phyloP scores from a whole-genome alignment of 2,888 invertebrate genomes.

The Clitarchus hookeri region DNA sequence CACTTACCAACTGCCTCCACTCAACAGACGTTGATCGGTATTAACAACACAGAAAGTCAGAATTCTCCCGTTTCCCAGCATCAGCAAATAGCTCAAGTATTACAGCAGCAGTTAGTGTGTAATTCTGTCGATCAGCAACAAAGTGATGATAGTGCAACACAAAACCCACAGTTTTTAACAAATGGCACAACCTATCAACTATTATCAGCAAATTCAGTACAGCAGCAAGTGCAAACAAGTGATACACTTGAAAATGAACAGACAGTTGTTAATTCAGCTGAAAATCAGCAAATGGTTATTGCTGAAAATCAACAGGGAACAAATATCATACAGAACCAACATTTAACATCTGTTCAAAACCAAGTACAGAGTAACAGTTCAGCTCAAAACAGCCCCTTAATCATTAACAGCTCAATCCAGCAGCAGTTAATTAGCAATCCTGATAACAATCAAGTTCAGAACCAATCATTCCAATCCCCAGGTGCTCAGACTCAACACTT shows the following conservation, averaged over 20 bases:
- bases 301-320: neutral
- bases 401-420: neutral
- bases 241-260: neutral
- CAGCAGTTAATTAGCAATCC: neutral
- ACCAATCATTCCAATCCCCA: neutral
- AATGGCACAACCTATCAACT: neutral
- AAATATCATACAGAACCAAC: neutral
- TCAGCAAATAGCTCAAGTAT: neutral
- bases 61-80: neutral
- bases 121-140: neutral
- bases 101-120: neutral
- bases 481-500: neutral
- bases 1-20: neutral
- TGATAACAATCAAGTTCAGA: neutral
- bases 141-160: neutral
- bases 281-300: neutral
- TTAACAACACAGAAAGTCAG: neutral
- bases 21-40: neutral
- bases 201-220: neutral
- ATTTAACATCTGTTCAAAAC: neutral
- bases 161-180: conserved; percentile 5
- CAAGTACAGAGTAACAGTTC: neutral
- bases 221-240: neutral
- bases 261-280: neutral
- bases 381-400: neutral